These are phyloP conservation scores for Chaenocephalus aceratus DNA, from an alignment of 2,113 vertebrate genomes.

Conservation along the genomic window DNA sequence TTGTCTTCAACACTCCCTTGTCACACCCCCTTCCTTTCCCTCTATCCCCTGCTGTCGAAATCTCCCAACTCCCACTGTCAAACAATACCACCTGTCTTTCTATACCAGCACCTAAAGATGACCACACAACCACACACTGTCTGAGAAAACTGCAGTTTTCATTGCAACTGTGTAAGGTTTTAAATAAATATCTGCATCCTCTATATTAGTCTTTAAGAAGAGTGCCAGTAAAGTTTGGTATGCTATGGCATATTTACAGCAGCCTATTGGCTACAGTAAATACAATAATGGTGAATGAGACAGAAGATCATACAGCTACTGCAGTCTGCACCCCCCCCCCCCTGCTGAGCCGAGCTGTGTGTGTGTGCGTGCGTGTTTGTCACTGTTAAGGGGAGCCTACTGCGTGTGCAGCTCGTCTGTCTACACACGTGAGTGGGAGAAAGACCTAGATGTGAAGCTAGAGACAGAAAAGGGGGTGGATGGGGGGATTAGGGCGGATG, in stretches of 20 bases:
- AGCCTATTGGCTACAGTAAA: background rate
- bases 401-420: constrained; percentile 74
- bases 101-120: constrained; percentile 18
- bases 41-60: constrained; percentile 58
- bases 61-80: constrained; percentile 43
- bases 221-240: background rate
- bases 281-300: constrained; percentile 34
- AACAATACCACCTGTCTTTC: constrained; percentile 54
- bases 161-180: background rate
- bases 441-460: constrained; percentile 79
- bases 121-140: constrained; percentile 1
- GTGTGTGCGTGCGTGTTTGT: constrained; percentile 37
- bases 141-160: background rate
- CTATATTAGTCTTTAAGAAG: background rate
- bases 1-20: constrained; percentile 38
- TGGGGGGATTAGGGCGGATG: constrained; percentile 67
- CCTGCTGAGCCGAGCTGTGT: constrained; percentile 31
- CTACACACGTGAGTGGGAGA: constrained; percentile 79
- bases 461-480: constrained; percentile 49
- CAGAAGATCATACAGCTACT: constrained; percentile 42
- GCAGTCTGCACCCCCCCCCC: constrained; percentile 35
- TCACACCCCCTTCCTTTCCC: constrained; percentile 46
- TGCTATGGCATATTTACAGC: background rate
- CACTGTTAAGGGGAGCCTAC: constrained; percentile 70
- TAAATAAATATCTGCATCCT: background rate